A percentile compares a stretch with the other conserved stretches of the same genome.
Conservation (phyloP, 2,797 vertebrate genomes). For the Pangasius djambal region DNA sequence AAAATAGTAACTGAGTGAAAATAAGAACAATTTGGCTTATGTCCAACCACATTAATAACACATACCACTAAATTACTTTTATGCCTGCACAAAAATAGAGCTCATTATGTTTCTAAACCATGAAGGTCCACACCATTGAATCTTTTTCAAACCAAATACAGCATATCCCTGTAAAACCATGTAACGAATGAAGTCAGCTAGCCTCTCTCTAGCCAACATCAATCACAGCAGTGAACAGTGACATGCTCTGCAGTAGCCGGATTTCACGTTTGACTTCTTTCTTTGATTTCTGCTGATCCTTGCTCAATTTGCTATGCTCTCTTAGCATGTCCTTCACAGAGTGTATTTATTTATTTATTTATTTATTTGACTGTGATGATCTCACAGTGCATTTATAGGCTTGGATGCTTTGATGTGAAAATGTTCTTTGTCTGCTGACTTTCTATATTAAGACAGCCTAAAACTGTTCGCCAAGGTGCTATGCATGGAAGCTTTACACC, state of each 20-base stretch:
- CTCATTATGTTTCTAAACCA: neutral
- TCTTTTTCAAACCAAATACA: neutral
- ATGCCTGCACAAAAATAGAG: neutral
- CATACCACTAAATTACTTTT: neutral
- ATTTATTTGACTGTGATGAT: neutral
- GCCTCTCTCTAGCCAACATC: conserved; percentile 4
- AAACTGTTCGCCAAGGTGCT: conserved; percentile 35
- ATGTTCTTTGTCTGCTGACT: conserved; percentile 35
- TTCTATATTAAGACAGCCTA: conserved; percentile 11
- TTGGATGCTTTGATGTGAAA: conserved; percentile 33
- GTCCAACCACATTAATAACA: neutral
- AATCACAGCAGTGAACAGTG: conserved; percentile 20
- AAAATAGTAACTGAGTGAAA: neutral
- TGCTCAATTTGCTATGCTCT: neutral
- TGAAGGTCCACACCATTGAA: neutral
- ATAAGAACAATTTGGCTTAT: no score
- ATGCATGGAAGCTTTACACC: conserved; percentile 35
- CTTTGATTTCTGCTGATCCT: conserved; percentile 4
- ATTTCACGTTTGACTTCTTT: conserved; percentile 19
- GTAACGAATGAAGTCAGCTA: neutral
- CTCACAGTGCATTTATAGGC: conserved; percentile 26
- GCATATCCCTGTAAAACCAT: neutral
- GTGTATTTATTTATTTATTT: conserved; percentile 16
- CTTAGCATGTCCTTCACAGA: conserved; percentile 10
- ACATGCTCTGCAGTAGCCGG: conserved; percentile 15